Base-by-base conservation (phyloP, 2,888 invertebrate species). In the Temnothorax rugatulus region DNA sequence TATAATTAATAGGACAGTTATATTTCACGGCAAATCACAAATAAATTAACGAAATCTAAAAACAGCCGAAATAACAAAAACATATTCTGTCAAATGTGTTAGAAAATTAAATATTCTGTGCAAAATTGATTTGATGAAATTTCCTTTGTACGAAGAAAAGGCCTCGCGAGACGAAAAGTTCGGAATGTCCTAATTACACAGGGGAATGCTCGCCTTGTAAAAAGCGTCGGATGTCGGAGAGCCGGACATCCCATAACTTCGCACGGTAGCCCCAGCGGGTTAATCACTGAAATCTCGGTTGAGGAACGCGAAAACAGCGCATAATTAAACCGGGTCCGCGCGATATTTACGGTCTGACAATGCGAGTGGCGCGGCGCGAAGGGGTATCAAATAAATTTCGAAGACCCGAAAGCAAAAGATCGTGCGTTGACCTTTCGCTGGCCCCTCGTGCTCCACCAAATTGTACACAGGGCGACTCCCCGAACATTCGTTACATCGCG, bases 331-430 rank as follows among this genome's bases (percentile, higher is more conserved):
- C 77, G 76, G 77, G 38, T 76, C 21, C 76, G 68, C 13, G 38
- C 47, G 83, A 81, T 87, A 83, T 87, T 87, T 85, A 77, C 82
- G 81, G 69, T 82, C 84, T 73, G 83, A 81, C 86, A 73, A 86
- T 68, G 73, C 71, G 61, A 84, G 59, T 71, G 73, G 63, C 81
- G 57, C 81, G 52, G 59, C 63, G 52, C 50, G 38, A 57, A 34
- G 64, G 47, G 52, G 74, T 47, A 86, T 85, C 86, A 74, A 83
- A 87, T 87, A 85, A 86, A 87, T 83, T 74, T 83, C 83, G 77
- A 63, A 44, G 61, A 63, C 73, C 41, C 79, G 61, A 74, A 61
- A 83, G 64, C n/a, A n/a, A n/a, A 69, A 71, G 76, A 54, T 50
- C 77, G 77, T 83, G 38, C 85, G 47, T 86, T 81, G 87, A 87